phyloP scores from a whole-genome alignment of 1,140 invertebrate species.

The Himalopsyche phryganea region DNA sequence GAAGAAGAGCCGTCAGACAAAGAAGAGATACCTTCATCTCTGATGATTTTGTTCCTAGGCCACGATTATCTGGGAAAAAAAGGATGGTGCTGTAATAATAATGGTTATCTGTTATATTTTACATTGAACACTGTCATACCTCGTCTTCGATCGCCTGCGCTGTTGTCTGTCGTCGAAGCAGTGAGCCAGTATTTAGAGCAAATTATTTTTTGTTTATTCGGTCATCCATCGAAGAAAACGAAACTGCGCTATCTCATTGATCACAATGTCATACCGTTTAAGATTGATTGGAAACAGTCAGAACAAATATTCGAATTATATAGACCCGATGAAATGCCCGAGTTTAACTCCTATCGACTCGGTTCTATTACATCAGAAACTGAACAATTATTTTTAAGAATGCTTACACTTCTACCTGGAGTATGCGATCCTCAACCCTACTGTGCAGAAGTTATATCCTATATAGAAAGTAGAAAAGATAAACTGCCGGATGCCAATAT shows the following conservation, averaged over 20 bases:
- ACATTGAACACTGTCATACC: slow-evolving; percentile 70
- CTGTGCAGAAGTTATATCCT: slow-evolving; percentile 60
- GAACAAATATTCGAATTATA: slow-evolving; percentile 81
- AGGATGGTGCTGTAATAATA: slow-evolving; percentile 72
- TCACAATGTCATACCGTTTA: slow-evolving; percentile 69
- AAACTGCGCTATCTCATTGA: slow-evolving; percentile 73
- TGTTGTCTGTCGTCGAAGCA: slow-evolving; percentile 52
- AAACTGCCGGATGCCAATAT: slow-evolving; percentile 52
- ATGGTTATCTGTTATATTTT: slow-evolving; percentile 74
- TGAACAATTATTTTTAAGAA: slow-evolving; percentile 72
- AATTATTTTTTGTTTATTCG: slow-evolving; percentile 84
- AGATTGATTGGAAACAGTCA: slow-evolving; percentile 75
- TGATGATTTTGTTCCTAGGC: slow-evolving; percentile 75
- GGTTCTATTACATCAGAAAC: slow-evolving; percentile 72
- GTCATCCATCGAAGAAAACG: slow-evolving; percentile 75
- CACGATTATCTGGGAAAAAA: slow-evolving; percentile 80
- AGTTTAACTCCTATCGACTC: slow-evolving; percentile 74
- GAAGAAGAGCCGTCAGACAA: slow-evolving; percentile 54
- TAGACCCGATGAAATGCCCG: slow-evolving; percentile 73
- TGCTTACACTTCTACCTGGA: slow-evolving; percentile 68
- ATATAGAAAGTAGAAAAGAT: slow-evolving; percentile 60
- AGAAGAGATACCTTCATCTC: slow-evolving; percentile 67
- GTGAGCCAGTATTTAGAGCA: slow-evolving; percentile 79
- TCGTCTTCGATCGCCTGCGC: slow-evolving; percentile 59
- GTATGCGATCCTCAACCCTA: slow-evolving; percentile 60